Conservation (phyloP, 2,113 vertebrate species). For the Anarhynchus alexandrinus region DNA sequence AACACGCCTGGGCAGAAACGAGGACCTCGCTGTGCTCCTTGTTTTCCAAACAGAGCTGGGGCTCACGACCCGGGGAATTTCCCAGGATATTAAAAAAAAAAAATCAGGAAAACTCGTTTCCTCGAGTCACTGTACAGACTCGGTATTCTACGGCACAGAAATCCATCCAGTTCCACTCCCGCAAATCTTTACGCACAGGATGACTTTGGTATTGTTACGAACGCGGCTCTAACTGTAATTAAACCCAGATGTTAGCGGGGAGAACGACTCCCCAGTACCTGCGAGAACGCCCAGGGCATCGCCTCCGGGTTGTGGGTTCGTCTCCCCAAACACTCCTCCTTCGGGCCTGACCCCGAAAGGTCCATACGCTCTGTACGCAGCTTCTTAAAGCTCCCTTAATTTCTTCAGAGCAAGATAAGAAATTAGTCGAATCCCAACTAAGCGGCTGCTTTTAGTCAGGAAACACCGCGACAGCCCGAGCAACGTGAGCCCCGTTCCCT, state of each 20-base stretch:
- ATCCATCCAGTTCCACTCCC: accelerated
- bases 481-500: accelerated
- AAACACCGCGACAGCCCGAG: neutral
- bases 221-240: neutral
- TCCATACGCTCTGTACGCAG: accelerated
- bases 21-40: accelerated
- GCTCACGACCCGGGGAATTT: neutral
- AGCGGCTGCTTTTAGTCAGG: neutral
- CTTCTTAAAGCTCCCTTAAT: neutral
- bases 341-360: accelerated
- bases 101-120: neutral
- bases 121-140: accelerated
- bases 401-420: neutral
- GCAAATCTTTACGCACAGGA: neutral
- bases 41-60: neutral
- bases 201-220: accelerated
- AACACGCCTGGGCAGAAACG: no score
- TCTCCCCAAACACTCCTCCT: neutral
- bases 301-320: accelerated
- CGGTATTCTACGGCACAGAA: neutral
- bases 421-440: neutral
- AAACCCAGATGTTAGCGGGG: neutral
- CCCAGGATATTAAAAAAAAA: neutral
- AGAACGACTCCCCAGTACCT: neutral
- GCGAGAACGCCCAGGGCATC: neutral